Conservation (phyloP, 2,888 invertebrate species). For the Rotaria sp. region DNA sequence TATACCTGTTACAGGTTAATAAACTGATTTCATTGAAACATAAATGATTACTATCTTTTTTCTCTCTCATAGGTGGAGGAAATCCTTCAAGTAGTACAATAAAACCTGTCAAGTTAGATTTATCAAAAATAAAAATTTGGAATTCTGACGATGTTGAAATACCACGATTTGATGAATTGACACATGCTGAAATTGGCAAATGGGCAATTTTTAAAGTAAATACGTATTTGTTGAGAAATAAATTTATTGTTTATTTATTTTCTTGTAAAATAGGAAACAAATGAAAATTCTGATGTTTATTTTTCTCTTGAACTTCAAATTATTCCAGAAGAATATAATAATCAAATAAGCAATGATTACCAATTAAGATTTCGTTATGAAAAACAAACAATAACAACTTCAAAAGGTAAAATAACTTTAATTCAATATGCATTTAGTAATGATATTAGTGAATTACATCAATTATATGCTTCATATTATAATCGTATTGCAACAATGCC, state of each 20-base stretch:
- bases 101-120: not conserved
- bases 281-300: not conserved
- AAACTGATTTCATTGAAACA: not conserved
- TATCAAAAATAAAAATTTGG: slow-evolving; percentile 9
- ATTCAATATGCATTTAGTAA: slow-evolving; percentile 14
- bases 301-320: slow-evolving; percentile 12
- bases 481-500: slow-evolving; percentile 21
- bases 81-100: not conserved
- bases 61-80: not conserved
- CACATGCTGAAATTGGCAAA: slow-evolving; percentile 14
- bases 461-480: slow-evolving; percentile 6
- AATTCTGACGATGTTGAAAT: not conserved
- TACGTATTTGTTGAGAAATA: not conserved
- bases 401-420: not conserved
- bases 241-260: not conserved
- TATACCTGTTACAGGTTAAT: not conserved
- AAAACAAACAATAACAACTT: not conserved
- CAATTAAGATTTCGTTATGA: slow-evolving; percentile 18
- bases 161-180: not conserved
- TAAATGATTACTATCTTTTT: not conserved
- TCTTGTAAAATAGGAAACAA: slow-evolving; percentile 6
- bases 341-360: not conserved
- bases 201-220: slow-evolving; percentile 19
- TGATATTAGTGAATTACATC: slow-evolving; percentile 10
- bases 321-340: not conserved